A percentile compares a stretch with the other conserved stretches of the same genome.
phyloP scores from a whole-genome alignment of 2,888 invertebrate genomes.

The Agrenia bidenticulata region DNA sequence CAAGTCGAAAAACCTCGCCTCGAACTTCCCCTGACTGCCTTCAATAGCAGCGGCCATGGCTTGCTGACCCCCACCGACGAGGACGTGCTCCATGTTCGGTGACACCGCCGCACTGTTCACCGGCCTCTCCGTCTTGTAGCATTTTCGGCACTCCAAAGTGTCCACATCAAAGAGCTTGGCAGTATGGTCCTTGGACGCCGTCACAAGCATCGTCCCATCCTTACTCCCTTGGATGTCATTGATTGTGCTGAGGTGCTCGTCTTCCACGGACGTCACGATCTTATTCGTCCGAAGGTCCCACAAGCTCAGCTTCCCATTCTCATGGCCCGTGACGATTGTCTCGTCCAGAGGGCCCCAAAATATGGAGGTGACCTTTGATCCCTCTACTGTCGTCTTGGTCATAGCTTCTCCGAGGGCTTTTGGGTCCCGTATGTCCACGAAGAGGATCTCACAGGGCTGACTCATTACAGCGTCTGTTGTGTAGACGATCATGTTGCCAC shows the following conservation, averaged over 20 bases:
- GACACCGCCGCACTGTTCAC: constrained; percentile 98
- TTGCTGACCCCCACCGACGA: constrained; percentile 98
- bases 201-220: constrained; percentile 92
- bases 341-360: constrained; percentile 93
- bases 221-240: constrained; percentile 95
- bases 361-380: constrained; percentile 84
- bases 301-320: constrained; percentile 84
- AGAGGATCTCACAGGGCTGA: constrained; percentile 83
- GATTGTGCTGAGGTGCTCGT: constrained; percentile 80
- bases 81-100: constrained; percentile 92
- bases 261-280: constrained; percentile 72
- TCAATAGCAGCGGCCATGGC: constrained; percentile 99
- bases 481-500: constrained; percentile 87
- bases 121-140: constrained; percentile 95
- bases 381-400: constrained; percentile 42
- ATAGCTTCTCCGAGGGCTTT: constrained; percentile 59
- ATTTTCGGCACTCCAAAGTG: constrained; percentile 82
- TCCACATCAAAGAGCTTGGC: constrained; percentile 92
- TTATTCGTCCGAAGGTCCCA: constrained; percentile 93
- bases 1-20: constrained; percentile 89
- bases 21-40: constrained; percentile 93
- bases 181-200: constrained; percentile 94
- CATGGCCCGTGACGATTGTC: constrained; percentile 85
- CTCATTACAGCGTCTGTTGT: constrained; percentile 92
- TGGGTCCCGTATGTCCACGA: constrained; percentile 57